A percentile compares a stretch with the other conserved stretches of the same genome.
Evolutionary conservation across 2,797 vertebrate genomes (phyloP).

Genomic region (Karalla daura): DNA sequence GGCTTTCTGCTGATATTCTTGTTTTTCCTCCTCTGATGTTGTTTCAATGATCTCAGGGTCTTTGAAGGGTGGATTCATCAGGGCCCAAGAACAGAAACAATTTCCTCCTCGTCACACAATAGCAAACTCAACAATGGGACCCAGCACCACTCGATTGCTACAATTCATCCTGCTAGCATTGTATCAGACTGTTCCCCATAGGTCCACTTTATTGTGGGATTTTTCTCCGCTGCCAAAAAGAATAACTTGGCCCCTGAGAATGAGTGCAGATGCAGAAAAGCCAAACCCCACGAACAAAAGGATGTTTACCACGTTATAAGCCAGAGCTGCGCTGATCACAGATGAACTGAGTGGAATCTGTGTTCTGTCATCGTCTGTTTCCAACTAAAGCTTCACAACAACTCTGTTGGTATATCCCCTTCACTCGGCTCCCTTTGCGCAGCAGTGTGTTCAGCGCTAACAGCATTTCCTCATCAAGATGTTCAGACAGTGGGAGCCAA

Average conservation of each 20-base stretch:
- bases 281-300: conserved; percentile 30
- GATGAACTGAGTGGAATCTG: conserved; percentile 9
- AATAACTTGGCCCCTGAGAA: conserved; percentile 55
- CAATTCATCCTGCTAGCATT: conserved; percentile 64
- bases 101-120: conserved; percentile 69
- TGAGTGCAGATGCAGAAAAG: conserved; percentile 33
- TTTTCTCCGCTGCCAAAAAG: conserved; percentile 37
- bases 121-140: conserved; percentile 61
- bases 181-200: conserved; percentile 62
- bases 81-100: conserved; percentile 67
- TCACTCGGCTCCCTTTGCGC: conserved; percentile 21
- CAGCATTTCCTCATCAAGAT: conserved; percentile 57
- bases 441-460: conserved; percentile 35
- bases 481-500: conserved; percentile 69
- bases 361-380: conserved; percentile 12
- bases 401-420: conserved; percentile 12
- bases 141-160: conserved; percentile 34
- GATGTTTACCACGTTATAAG: conserved; percentile 40
- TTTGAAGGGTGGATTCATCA: conserved; percentile 62
- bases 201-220: conserved; percentile 62
- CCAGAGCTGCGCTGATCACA: conserved; percentile 1
- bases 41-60: conserved; percentile 52
- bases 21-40: conserved; percentile 33
- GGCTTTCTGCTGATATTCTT: conserved; percentile 37
- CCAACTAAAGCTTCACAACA: conserved; percentile 20